Conservation (phyloP, 30 jellyfish, hydroid and myxozoan species). For the Nemopilema nomurai region DNA sequence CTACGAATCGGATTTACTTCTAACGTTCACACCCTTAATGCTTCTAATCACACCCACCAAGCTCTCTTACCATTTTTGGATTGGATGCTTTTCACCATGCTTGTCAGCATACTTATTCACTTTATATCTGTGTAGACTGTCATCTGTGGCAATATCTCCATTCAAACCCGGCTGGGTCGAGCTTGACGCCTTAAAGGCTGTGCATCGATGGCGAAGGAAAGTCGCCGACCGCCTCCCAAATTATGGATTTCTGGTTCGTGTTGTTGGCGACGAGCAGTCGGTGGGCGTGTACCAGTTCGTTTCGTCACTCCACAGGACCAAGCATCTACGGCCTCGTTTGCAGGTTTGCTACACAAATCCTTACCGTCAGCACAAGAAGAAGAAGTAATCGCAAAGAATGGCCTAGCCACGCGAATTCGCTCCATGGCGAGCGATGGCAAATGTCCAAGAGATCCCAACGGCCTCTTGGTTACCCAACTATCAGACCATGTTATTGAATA, state of each 20-base stretch:
- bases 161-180: slow-evolving; percentile 69
- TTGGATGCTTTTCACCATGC: too few relatives aligned
- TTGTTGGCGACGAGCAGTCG: slow-evolving; percentile 71
- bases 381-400: background rate
- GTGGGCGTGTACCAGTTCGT: slow-evolving; percentile 74
- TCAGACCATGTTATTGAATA: too few relatives aligned
- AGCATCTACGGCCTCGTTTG: slow-evolving; percentile 65
- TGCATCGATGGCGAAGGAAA: slow-evolving; percentile 69
- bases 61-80: too few relatives aligned
- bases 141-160: slow-evolving; percentile 51
- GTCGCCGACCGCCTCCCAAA: slow-evolving; percentile 48
- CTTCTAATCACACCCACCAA: too few relatives aligned
- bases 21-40: too few relatives aligned
- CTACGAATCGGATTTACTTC: too few relatives aligned
- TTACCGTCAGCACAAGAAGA: slow-evolving; percentile 19
- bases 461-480: too few relatives aligned
- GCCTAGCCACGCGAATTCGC: background rate
- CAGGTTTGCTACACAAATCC: slow-evolving; percentile 69
- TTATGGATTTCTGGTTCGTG: slow-evolving; percentile 72
- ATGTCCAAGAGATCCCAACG: background rate
- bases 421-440: background rate
- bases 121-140: slow-evolving; percentile 38
- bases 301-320: slow-evolving; percentile 68
- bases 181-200: slow-evolving; percentile 67
- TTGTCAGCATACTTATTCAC: too few relatives aligned